phyloP scores from a whole-genome alignment of 2,888 invertebrate genomes.

The Idaea straminata region DNA sequence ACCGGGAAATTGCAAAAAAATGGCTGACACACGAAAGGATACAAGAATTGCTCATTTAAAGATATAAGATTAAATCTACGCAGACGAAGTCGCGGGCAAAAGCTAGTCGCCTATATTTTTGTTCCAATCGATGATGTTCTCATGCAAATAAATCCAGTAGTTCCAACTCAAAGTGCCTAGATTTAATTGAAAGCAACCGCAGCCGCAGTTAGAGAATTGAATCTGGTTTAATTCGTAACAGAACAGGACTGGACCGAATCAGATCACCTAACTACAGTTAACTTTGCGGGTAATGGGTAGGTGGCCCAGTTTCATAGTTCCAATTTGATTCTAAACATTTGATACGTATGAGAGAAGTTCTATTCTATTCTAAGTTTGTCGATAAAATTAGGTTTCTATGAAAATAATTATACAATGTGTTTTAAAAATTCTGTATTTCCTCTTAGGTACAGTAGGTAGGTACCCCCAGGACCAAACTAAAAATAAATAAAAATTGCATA shows the following conservation, averaged over 20 bases:
- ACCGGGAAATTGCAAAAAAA: too few species aligned
- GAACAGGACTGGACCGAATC: conserved; percentile 6
- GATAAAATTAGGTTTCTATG: not conserved
- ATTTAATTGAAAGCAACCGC: not conserved
- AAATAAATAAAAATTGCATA: too few species aligned
- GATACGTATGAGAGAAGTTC: not conserved
- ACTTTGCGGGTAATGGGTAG: not conserved
- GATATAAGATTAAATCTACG: too few species aligned
- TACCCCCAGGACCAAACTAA: too few species aligned
- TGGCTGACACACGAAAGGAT: too few species aligned
- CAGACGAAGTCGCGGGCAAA: too few species aligned
- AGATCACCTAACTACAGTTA: not conserved
- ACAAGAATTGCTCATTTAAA: too few species aligned
- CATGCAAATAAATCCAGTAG: not conserved
- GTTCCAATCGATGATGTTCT: too few species aligned
- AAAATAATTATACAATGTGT: not conserved
- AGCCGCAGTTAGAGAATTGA: conserved; percentile 6
- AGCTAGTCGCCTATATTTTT: too few species aligned
- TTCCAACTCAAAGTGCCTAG: not conserved
- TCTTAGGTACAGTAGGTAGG: too few species aligned
- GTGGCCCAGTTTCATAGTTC: not conserved
- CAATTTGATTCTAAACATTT: not conserved
- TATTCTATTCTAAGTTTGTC: too few species aligned
- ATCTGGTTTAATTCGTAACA: conserved; percentile 9
- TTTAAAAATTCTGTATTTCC: too few species aligned